phyloP scores from a whole-genome alignment of 1,140 invertebrate species.

The Drosophila navojoa region DNA sequence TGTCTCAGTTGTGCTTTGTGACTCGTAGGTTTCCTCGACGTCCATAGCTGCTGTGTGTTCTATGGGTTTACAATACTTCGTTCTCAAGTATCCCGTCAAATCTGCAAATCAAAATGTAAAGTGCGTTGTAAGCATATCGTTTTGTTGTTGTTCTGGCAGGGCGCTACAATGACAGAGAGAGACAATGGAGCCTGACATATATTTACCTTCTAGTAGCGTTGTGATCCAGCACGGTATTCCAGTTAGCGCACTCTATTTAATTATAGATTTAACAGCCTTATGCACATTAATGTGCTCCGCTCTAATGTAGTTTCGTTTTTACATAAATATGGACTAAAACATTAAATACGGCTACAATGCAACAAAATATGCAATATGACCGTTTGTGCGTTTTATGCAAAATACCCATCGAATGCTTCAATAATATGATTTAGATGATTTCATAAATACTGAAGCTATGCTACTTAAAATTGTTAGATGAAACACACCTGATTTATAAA shows the following conservation, averaged over 20 bases:
- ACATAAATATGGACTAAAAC: slow-evolving; percentile 48
- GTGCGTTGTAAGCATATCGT: slow-evolving; percentile 41
- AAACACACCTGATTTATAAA: background rate
- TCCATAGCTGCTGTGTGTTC: slow-evolving; percentile 51
- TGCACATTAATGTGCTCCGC: slow-evolving; percentile 24
- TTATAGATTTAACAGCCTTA: slow-evolving; percentile 20
- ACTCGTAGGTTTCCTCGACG: slow-evolving; percentile 71
- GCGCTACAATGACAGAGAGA: slow-evolving; percentile 18
- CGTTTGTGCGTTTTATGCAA: background rate
- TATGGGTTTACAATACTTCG: slow-evolving; percentile 17
- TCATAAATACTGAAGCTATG: background rate
- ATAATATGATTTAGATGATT: background rate
- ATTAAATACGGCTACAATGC: slow-evolving; percentile 39
- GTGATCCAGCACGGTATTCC: slow-evolving; percentile 27
- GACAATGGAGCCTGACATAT: slow-evolving; percentile 32
- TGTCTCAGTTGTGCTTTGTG: slow-evolving; percentile 55
- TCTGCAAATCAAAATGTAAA: slow-evolving; percentile 31
- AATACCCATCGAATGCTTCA: background rate
- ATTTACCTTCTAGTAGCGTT: slow-evolving; percentile 25
- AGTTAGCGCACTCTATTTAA: slow-evolving; percentile 16
- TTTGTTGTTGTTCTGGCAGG: slow-evolving; percentile 20
- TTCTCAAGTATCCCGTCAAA: slow-evolving; percentile 11
- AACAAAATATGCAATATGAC: slow-evolving; percentile 45
- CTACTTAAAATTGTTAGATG: background rate
- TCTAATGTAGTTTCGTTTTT: slow-evolving; percentile 21